Percentiles rank a stretch among this genome's conserved stretches.
Evolutionary conservation across 1,140 invertebrate genomes (phyloP).

Genomic region (Drosophila albomicans): DNA sequence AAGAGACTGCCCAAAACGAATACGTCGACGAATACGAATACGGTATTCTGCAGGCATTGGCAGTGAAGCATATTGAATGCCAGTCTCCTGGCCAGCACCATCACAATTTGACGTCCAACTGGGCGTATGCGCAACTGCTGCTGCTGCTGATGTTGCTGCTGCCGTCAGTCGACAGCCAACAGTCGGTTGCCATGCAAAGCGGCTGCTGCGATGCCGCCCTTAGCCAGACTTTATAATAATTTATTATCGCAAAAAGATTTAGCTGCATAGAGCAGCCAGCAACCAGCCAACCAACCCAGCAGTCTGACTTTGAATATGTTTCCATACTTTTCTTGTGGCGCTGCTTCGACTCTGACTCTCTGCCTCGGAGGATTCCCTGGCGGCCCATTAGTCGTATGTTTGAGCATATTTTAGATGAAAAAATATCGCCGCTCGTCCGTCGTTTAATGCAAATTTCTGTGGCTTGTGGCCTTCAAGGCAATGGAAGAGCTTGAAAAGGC

Average conservation of each 20-base stretch:
- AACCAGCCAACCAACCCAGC: slow-evolving; percentile 22
- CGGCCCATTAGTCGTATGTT: slow-evolving; percentile 77
- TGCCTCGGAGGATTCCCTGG: slow-evolving; percentile 51
- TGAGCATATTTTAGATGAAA: slow-evolving; percentile 77
- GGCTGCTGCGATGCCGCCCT: slow-evolving; percentile 25
- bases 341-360: not conserved
- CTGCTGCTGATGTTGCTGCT: slow-evolving; percentile 10
- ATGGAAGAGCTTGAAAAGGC: not conserved
- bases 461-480: slow-evolving; percentile 22
- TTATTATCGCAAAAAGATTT: slow-evolving; percentile 75
- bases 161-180: not conserved
- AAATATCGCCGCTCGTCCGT: slow-evolving; percentile 63
- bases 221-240: slow-evolving; percentile 79
- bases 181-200: slow-evolving; percentile 68
- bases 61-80: slow-evolving; percentile 71
- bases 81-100: slow-evolving; percentile 36
- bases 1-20: slow-evolving; percentile 8
- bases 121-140: slow-evolving; percentile 73
- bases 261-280: slow-evolving; percentile 49
- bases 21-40: not conserved
- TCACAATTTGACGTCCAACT: slow-evolving; percentile 60
- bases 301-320: slow-evolving; percentile 57
- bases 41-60: slow-evolving; percentile 59
- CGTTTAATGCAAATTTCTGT: slow-evolving; percentile 44
- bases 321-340: slow-evolving; percentile 49